phyloP scores from a whole-genome alignment of 2,888 invertebrate genomes.

The Saturnia pavonia region DNA sequence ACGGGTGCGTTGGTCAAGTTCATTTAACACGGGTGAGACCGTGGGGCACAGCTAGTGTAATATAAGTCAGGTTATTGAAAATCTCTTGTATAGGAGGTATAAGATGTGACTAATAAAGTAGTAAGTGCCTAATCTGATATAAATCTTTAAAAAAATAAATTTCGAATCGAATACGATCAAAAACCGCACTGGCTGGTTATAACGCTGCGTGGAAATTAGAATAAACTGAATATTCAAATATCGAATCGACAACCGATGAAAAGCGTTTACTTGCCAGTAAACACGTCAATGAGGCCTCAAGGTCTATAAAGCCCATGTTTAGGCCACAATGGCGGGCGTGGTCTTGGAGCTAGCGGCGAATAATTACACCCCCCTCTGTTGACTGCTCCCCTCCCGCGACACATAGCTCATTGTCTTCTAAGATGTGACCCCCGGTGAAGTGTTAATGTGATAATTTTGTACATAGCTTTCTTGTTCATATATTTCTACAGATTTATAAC shows the following conservation, averaged over 20 bases:
- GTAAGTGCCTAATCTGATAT: no score
- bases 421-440: constrained; percentile 65
- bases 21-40: no score
- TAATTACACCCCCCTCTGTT: constrained; percentile 64
- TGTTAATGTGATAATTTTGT: constrained; percentile 30
- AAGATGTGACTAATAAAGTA: background rate
- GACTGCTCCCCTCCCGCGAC: constrained; percentile 48
- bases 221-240: background rate
- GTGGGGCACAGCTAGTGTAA: no score
- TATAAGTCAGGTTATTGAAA: background rate
- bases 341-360: constrained; percentile 67
- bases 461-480: background rate
- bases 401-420: constrained; percentile 74
- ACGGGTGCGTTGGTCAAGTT: no score
- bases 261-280: constrained; percentile 3
- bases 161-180: background rate
- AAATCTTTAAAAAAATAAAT: background rate
- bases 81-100: background rate
- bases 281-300: constrained; percentile 4
- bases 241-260: background rate
- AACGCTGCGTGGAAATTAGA: background rate
- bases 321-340: constrained; percentile 77
- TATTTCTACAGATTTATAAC: background rate
- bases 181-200: background rate
- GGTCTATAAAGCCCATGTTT: constrained; percentile 59